Evolutionary conservation across 1,140 invertebrate genomes (phyloP).

Genomic region (Meloidogyne floridensis): DNA sequence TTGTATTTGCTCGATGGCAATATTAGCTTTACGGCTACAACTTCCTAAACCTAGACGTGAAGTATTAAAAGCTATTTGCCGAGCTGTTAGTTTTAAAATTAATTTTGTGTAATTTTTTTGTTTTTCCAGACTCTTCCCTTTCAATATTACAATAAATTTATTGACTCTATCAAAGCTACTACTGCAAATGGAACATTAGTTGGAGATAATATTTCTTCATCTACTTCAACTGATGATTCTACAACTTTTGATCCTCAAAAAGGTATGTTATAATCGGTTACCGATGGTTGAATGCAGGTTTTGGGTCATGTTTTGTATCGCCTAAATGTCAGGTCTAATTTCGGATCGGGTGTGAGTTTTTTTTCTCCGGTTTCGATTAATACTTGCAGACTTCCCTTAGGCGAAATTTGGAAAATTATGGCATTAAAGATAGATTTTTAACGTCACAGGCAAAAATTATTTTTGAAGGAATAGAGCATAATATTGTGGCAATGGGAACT

Average conservation of each 20-base stretch:
- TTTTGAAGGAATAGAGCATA: conserved; percentile 3
- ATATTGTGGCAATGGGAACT: conserved; percentile 59
- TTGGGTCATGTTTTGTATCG: too few relatives aligned
- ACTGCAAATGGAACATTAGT: conserved; percentile 22
- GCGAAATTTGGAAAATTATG: too few relatives aligned
- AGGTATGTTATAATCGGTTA: not conserved
- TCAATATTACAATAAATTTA: conserved; percentile 78
- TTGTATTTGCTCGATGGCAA: conserved; percentile 82
- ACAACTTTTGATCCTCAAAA: conserved; percentile 16
- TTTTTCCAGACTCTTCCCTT: conserved; percentile 91
- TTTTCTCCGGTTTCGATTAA: too few relatives aligned
- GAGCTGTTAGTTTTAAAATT: conserved; percentile 69
- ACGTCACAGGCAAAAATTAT: not conserved
- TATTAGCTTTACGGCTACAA: conserved; percentile 77
- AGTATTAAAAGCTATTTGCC: conserved; percentile 88
- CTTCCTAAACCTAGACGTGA: conserved; percentile 80
- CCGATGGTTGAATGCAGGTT: too few relatives aligned
- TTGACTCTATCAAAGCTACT: conserved; percentile 28
- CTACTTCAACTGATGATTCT: conserved; percentile 2
- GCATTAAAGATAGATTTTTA: too few relatives aligned
- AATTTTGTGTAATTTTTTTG: conserved; percentile 75
- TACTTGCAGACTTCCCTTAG: too few relatives aligned
- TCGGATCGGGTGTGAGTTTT: too few relatives aligned
- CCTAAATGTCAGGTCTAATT: too few relatives aligned
- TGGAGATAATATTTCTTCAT: not conserved